A percentile compares a stretch with the other conserved stretches of the same genome.
Evolutionary conservation across 2,113 vertebrate species (phyloP).

Genomic region (Petromus typicus): DNA sequence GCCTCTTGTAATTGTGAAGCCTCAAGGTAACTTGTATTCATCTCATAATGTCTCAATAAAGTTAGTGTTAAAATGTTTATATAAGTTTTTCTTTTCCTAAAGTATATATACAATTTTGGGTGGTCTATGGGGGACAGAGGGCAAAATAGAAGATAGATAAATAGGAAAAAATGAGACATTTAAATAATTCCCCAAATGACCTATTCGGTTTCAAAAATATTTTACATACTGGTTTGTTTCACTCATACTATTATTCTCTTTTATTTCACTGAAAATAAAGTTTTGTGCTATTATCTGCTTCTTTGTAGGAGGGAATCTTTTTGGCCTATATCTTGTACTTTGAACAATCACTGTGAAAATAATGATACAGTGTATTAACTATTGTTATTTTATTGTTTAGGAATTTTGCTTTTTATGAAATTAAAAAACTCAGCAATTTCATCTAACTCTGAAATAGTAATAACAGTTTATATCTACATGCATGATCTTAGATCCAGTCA

Average conservation of each 20-base stretch:
- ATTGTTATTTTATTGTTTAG: not conserved
- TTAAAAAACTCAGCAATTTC: not conserved
- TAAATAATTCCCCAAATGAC: not conserved
- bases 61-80: not conserved
- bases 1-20: not conserved
- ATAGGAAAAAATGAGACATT: not conserved
- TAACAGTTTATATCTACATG: not conserved
- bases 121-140: not conserved
- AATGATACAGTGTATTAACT: not conserved
- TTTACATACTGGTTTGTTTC: not conserved
- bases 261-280: not conserved
- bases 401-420: not conserved
- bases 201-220: not conserved
- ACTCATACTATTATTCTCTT: not conserved
- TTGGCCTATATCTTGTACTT: not conserved
- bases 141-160: not conserved
- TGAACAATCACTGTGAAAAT: not conserved
- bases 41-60: not conserved
- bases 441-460: conserved; percentile 1
- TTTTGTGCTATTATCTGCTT: not conserved
- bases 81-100: not conserved
- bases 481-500: not conserved
- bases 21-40: not conserved
- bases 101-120: not conserved
- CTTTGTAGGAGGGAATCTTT: not conserved